Evolutionary conservation across 2,888 invertebrate genomes (phyloP).

Genomic region (Bugulina stolonifera): DNA sequence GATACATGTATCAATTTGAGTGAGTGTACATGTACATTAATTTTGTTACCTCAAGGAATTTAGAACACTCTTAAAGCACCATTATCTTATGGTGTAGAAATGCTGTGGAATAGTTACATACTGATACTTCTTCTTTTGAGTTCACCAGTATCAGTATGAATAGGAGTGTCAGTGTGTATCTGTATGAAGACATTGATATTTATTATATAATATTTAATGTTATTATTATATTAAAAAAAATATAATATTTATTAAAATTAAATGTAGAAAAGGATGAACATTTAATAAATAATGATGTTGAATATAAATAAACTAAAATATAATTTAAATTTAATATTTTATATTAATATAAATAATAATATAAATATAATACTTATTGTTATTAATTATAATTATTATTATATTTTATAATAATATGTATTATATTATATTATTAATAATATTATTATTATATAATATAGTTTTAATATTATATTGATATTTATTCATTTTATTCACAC

Average conservation of each 20-base stretch:
- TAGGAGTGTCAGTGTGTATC: not conserved
- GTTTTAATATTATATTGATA: no score
- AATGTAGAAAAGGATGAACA: not conserved
- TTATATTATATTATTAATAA: not conserved
- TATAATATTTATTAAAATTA: not conserved
- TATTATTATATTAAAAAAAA: not conserved
- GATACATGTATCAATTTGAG: no score
- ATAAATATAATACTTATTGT: not conserved
- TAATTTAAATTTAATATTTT: not conserved
- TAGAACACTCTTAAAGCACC: no score
- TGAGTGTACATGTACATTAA: no score
- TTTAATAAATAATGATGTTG: no score
- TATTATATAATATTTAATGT: not conserved
- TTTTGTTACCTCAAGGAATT: no score
- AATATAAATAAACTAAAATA: no score
- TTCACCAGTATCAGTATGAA: no score
- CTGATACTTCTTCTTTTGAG: no score
- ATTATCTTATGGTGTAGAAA: no score
- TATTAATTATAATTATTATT: not conserved
- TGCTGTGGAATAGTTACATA: no score
- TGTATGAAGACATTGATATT: not conserved
- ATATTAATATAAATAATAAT: not conserved
- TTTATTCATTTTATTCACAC: no score
- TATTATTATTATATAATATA: conserved; percentile 19
- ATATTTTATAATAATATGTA: not conserved